Evolutionary conservation across 2,888 invertebrate genomes (phyloP).

Genomic region (Apamea epomidion): DNA sequence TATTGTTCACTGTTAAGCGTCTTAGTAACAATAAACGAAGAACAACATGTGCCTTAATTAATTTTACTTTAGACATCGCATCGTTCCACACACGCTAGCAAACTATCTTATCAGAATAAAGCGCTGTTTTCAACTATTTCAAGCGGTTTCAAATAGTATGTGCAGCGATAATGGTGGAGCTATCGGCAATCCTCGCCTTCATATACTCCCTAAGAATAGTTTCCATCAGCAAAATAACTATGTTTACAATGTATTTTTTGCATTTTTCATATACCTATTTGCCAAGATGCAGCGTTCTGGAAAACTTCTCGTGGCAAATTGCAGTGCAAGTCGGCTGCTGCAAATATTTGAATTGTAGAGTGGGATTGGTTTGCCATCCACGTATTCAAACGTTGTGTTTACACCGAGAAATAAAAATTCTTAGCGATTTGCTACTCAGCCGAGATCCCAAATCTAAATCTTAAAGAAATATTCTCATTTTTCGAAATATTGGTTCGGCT

Average conservation of each 20-base stretch:
- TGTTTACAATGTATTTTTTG: slow-evolving; percentile 67
- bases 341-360: slow-evolving; percentile 90
- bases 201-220: slow-evolving; percentile 34
- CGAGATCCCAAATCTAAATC: slow-evolving; percentile 49
- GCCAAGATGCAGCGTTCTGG: slow-evolving; percentile 62
- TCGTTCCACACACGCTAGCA: background rate
- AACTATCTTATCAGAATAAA: slow-evolving; percentile 38
- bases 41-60: slow-evolving; percentile 11
- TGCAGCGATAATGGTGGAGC: slow-evolving; percentile 15
- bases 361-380: slow-evolving; percentile 88
- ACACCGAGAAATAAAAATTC: slow-evolving; percentile 84
- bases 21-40: background rate
- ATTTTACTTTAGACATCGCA: slow-evolving; percentile 13
- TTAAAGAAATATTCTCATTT: slow-evolving; percentile 55
- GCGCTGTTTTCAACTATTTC: slow-evolving; percentile 36
- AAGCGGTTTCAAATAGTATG: slow-evolving; percentile 31
- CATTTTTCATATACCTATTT: slow-evolving; percentile 69
- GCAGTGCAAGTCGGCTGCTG: slow-evolving; percentile 83
- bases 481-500: slow-evolving; percentile 58
- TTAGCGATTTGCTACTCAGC: slow-evolving; percentile 68
- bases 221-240: slow-evolving; percentile 66
- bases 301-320: slow-evolving; percentile 82
- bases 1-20: background rate
- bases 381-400: slow-evolving; percentile 84
- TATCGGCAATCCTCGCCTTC: slow-evolving; percentile 27